Conservation (phyloP, 2,888 invertebrate genomes). For the Cheilosia urbana region DNA sequence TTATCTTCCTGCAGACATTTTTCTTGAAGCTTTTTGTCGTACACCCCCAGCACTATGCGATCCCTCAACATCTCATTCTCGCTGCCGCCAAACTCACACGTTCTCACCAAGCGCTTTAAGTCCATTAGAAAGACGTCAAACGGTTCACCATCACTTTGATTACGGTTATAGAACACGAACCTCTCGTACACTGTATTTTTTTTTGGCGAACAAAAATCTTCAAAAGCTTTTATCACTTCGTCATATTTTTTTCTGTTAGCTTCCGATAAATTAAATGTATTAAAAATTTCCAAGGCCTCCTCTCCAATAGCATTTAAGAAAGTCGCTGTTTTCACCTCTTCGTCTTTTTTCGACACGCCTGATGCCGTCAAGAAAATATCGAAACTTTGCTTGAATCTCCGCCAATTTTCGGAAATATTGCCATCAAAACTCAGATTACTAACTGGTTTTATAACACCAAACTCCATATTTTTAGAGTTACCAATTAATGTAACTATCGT, state of each 20-base stretch:
- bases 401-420: conserved; percentile 24
- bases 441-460: conserved; percentile 14
- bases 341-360: neutral
- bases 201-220: too few species aligned
- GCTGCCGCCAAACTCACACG: conserved; percentile 11
- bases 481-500: too few species aligned
- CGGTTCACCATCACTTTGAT: conserved; percentile 14
- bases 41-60: conserved; percentile 19
- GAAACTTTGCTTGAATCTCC: conserved; percentile 31
- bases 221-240: neutral
- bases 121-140: conserved; percentile 15
- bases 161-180: neutral
- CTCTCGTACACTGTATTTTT: neutral
- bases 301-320: neutral
- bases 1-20: conserved; percentile 15
- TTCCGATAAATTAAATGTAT: conserved; percentile 17
- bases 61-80: conserved; percentile 26
- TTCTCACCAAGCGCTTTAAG: conserved; percentile 20
- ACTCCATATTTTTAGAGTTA: conserved; percentile 7
- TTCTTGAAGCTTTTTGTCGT: conserved; percentile 14
- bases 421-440: conserved; percentile 18
- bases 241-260: neutral
- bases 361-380: conserved; percentile 18
- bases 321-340: too few species aligned
- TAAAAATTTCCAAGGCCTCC: neutral